A percentile compares a stretch with the other conserved stretches of the same genome.
Evolutionary conservation across 1,140 invertebrate genomes (phyloP).

Genomic region (Lamellibrachia luymesi): DNA sequence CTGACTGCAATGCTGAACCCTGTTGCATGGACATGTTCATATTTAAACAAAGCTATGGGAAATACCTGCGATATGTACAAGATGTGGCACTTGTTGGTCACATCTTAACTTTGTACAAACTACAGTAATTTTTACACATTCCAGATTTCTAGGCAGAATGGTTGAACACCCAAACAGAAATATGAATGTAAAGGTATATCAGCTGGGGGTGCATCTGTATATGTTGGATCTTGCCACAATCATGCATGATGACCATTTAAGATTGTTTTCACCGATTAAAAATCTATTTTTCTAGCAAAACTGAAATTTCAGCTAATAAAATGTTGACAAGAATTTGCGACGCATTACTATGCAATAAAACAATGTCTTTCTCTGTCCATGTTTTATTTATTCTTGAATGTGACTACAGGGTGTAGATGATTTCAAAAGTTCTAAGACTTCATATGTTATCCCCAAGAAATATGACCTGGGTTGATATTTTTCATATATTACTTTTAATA

Average conservation of each 20-base stretch:
- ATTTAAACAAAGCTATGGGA: neutral
- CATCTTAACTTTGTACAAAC: neutral
- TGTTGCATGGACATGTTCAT: neutral
- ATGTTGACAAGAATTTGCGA: neutral
- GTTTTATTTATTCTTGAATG: neutral
- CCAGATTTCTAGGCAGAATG: neutral
- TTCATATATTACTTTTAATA: too few species aligned
- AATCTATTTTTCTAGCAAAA: neutral
- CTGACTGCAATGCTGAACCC: neutral
- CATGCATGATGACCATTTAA: neutral
- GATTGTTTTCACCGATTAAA: neutral
- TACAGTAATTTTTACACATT: neutral
- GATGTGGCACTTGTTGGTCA: neutral
- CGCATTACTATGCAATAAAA: neutral
- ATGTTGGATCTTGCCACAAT: neutral
- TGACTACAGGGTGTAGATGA: neutral
- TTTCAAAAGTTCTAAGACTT: neutral
- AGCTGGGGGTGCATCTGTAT: neutral
- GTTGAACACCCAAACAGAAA: neutral
- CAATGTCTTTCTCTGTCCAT: neutral
- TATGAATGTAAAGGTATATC: neutral
- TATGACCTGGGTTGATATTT: too few species aligned
- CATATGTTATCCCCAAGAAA: too few species aligned
- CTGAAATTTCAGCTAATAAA: neutral
- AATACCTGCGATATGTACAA: neutral